Evolutionary conservation across 2,888 invertebrate genomes (phyloP).

Genomic region (Frankliniella intonsa): DNA sequence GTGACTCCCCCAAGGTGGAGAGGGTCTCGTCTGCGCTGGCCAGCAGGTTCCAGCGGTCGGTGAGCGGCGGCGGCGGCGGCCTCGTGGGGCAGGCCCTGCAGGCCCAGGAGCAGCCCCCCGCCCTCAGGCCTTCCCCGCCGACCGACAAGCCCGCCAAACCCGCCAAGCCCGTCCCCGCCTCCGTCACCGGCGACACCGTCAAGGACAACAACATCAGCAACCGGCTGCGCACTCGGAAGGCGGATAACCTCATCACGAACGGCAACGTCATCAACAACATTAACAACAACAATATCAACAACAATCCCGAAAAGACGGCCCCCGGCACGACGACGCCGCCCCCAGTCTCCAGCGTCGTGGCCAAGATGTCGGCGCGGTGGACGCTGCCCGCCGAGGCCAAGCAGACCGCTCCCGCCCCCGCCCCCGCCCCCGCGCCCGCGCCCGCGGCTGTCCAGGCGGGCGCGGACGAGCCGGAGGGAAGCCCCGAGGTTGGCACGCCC

Average conservation of each 20-base stretch:
- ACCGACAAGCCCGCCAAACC: neutral
- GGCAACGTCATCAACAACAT: neutral
- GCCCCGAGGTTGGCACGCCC: neutral
- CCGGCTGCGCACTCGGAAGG: slow-evolving; percentile 2
- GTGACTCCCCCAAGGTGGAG: slow-evolving; percentile 50
- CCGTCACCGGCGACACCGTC: neutral
- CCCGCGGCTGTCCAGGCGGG: neutral
- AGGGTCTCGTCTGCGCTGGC: slow-evolving; percentile 37
- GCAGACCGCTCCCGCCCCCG: neutral
- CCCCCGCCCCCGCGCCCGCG: neutral
- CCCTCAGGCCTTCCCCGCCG: neutral
- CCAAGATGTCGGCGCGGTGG: slow-evolving; percentile 23
- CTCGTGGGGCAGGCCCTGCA: slow-evolving; percentile 43
- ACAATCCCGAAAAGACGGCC: neutral
- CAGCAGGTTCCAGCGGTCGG: slow-evolving; percentile 27
- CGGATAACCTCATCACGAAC: slow-evolving; percentile 32
- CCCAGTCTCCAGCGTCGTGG: slow-evolving; percentile 7
- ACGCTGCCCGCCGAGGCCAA: slow-evolving; percentile 3
- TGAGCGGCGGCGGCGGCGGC: slow-evolving; percentile 25
- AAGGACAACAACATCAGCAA: slow-evolving; percentile 32
- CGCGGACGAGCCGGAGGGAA: neutral
- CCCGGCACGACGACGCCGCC: neutral
- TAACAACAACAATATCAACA: neutral
- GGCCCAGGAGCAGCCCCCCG: slow-evolving; percentile 45
- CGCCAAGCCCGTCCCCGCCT: neutral